phyloP scores from a whole-genome alignment of 1,140 invertebrate genomes.

The Diabrotica virgifera region DNA sequence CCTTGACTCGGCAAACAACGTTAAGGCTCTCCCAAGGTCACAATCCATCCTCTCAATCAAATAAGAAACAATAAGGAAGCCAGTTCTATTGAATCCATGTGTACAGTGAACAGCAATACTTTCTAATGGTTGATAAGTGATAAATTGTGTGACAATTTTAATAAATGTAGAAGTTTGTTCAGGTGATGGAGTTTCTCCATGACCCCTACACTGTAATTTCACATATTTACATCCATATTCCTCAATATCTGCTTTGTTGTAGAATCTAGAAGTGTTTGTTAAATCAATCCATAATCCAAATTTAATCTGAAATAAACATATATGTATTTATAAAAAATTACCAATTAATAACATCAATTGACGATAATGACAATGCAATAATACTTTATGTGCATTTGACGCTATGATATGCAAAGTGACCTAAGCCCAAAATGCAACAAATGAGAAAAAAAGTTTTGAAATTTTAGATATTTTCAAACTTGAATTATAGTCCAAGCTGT shows the following conservation, averaged over 20 bases:
- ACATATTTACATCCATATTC: constrained; percentile 72
- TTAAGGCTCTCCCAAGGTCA: constrained; percentile 32
- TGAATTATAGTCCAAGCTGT: no score
- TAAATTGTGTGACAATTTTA: constrained; percentile 72
- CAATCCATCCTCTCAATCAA: constrained; percentile 59
- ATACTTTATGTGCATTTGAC: no score
- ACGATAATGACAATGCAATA: no score
- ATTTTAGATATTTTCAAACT: no score
- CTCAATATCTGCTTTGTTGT: constrained; percentile 77
- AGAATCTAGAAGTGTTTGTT: constrained; percentile 93
- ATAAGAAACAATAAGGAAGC: constrained; percentile 89
- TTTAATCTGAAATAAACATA: constrained; percentile 58
- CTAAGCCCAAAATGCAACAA: no score
- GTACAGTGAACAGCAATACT: constrained; percentile 95
- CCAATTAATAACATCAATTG: no score
- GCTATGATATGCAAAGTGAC: no score
- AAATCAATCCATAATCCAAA: constrained; percentile 95
- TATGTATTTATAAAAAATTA: no score
- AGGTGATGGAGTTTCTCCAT: constrained; percentile 71
- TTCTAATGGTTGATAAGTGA: constrained; percentile 74
- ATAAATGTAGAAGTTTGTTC: constrained; percentile 81
- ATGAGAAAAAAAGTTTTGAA: no score
- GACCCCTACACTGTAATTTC: constrained; percentile 84
- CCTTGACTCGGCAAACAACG: constrained; percentile 37
- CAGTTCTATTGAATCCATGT: constrained; percentile 98